Conservation (phyloP, 2,888 invertebrate genomes). For the Lissonota sp. region DNA sequence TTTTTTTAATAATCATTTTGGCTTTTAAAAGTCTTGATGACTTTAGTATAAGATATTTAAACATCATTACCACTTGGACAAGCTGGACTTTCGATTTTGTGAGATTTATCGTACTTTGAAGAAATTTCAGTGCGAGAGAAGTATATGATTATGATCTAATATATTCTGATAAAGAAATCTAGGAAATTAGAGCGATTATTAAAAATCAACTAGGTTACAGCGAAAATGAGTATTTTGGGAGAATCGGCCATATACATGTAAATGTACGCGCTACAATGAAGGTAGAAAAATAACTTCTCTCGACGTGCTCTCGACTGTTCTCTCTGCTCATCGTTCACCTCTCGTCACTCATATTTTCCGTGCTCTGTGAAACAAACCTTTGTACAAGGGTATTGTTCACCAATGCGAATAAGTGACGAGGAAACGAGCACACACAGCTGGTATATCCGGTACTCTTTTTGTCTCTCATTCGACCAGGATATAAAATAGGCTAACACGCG, state of each 20-base stretch:
- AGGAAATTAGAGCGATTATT: too few relatives aligned
- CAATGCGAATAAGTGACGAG: constrained; percentile 7
- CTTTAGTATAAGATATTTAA: too few relatives aligned
- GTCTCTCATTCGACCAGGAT: background rate
- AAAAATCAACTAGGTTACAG: too few relatives aligned
- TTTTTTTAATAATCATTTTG: too few relatives aligned
- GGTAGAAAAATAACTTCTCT: constrained; percentile 42
- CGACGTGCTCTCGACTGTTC: constrained; percentile 13
- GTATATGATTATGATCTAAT: too few relatives aligned
- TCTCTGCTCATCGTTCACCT: constrained; percentile 44
- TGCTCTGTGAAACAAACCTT: constrained; percentile 4
- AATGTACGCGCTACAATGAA: constrained; percentile 8
- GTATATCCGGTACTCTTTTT: background rate
- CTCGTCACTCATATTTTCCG: constrained; percentile 20
- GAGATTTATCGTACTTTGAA: too few relatives aligned
- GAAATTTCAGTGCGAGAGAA: too few relatives aligned
- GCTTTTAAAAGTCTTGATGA: too few relatives aligned
- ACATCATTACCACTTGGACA: too few relatives aligned
- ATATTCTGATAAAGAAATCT: too few relatives aligned
- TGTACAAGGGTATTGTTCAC: constrained; percentile 18
- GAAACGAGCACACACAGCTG: background rate
- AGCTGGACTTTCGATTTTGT: too few relatives aligned
- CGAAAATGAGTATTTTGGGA: too few relatives aligned
- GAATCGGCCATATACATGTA: background rate
- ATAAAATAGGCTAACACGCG: background rate